Percentiles rank a stretch among this genome's conserved stretches.
Evolutionary conservation across 1,140 invertebrate species (phyloP).

Genomic region (Brachystomella parvula): DNA sequence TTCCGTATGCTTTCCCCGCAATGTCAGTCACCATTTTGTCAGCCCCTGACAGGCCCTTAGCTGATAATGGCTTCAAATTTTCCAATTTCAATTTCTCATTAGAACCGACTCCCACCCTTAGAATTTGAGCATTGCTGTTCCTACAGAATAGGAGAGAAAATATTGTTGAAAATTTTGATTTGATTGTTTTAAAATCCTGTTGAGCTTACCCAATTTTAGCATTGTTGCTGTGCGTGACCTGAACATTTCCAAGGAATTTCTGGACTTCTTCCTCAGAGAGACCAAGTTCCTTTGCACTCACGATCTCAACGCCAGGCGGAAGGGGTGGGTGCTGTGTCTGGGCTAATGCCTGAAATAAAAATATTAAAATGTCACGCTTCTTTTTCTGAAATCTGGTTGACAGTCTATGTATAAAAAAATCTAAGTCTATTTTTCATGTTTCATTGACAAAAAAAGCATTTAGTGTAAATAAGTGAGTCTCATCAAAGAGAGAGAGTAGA

Average conservation of each 20-base stretch:
- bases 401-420: no score
- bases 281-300: constrained; percentile 21
- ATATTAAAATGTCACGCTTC: no score
- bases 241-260: constrained; percentile 22
- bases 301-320: constrained; percentile 17
- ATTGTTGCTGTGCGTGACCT: neutral
- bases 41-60: neutral
- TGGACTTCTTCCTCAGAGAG: constrained; percentile 13
- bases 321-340: neutral
- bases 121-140: constrained; percentile 25
- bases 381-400: no score
- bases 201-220: neutral
- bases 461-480: no score
- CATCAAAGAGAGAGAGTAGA: no score
- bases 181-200: no score
- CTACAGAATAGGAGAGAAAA: no score
- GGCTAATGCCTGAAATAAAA: no score
- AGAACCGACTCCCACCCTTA: constrained; percentile 19
- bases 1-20: neutral
- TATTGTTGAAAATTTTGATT: no score
- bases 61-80: constrained; percentile 11
- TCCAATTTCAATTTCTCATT: constrained; percentile 23
- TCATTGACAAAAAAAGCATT: no score
- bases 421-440: no score
- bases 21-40: constrained; percentile 10